Conservation (phyloP, 2,888 invertebrate species). For the Tromatobia lineatoria region DNA sequence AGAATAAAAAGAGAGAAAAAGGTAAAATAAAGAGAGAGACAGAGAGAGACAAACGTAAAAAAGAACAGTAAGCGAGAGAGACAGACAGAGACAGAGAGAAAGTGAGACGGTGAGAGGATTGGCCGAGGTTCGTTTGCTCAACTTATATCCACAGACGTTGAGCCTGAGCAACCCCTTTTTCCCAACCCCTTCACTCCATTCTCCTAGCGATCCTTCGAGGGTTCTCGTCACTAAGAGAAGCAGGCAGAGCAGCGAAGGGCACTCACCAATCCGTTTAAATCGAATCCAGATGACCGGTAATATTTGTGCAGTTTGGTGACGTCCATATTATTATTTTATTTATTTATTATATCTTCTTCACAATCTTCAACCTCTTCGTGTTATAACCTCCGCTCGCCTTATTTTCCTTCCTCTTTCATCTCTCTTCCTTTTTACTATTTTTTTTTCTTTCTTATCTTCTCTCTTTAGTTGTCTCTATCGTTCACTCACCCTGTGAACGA, state of each 20-base stretch:
- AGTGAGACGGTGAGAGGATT: slow-evolving; percentile 48
- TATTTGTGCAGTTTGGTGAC: slow-evolving; percentile 74
- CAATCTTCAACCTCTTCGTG: slow-evolving; percentile 8
- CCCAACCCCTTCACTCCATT: slow-evolving; percentile 48
- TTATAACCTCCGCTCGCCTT: slow-evolving; percentile 5
- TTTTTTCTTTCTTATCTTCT: slow-evolving; percentile 14
- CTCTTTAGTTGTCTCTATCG: not conserved
- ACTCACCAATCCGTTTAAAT: slow-evolving; percentile 68
- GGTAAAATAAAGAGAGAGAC: not conserved
- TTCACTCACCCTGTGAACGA: slow-evolving; percentile 35
- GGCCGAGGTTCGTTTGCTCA: slow-evolving; percentile 67
- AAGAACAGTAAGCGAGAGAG: too few species aligned
- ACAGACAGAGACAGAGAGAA: not conserved
- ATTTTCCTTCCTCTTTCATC: not conserved
- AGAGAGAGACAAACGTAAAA: too few species aligned
- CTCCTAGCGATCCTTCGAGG: slow-evolving; percentile 46
- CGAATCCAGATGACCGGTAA: slow-evolving; percentile 74
- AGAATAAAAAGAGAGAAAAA: slow-evolving; percentile 10
- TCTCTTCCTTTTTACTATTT: slow-evolving; percentile 17
- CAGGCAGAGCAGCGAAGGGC: slow-evolving; percentile 1
- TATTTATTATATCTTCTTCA: slow-evolving; percentile 15
- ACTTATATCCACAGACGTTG: slow-evolving; percentile 57
- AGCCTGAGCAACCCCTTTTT: slow-evolving; percentile 34
- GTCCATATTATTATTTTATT: slow-evolving; percentile 74
- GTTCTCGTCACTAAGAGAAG: slow-evolving; percentile 35